Evolutionary conservation across 2,888 invertebrate species (phyloP).

Genomic region (Argynnis bischoffii): DNA sequence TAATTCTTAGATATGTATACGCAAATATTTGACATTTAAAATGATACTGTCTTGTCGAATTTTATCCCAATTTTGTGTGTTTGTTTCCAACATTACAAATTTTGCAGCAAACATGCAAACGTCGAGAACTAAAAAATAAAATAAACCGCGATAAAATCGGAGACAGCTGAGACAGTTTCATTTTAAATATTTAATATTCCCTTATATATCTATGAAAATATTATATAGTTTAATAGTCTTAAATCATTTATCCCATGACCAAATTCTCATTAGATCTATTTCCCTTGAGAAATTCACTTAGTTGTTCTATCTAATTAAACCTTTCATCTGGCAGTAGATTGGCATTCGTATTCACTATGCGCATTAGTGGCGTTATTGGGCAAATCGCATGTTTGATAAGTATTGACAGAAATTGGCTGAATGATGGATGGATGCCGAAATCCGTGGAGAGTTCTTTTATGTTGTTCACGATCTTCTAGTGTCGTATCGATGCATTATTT

Average conservation of each 20-base stretch:
- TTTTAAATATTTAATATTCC: too few species aligned
- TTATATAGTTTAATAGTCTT: not conserved
- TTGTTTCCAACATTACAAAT: too few species aligned
- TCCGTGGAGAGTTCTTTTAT: slow-evolving; percentile 24
- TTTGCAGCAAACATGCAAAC: too few species aligned
- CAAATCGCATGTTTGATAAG: slow-evolving; percentile 32
- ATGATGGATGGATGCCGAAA: slow-evolving; percentile 28
- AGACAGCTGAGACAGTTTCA: too few species aligned
- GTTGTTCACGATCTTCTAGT: not conserved
- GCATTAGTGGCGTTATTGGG: slow-evolving; percentile 25
- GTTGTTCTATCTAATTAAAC: slow-evolving; percentile 25
- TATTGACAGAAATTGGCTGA: slow-evolving; percentile 34
- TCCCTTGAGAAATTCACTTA: slow-evolving; percentile 29
- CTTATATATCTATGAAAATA: not conserved
- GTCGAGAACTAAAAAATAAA: too few species aligned
- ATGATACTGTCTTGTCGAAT: too few species aligned
- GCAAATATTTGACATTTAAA: too few species aligned
- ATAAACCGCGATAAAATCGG: too few species aligned
- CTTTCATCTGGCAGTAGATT: slow-evolving; percentile 32
- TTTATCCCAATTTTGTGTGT: too few species aligned
- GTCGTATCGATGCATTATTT: not conserved
- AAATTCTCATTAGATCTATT: slow-evolving; percentile 4
- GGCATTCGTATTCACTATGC: slow-evolving; percentile 29
- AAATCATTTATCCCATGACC: not conserved
- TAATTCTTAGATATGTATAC: too few species aligned